Conservation (phyloP, 2,113 vertebrate species). For the Polypterus bichir region DNA sequence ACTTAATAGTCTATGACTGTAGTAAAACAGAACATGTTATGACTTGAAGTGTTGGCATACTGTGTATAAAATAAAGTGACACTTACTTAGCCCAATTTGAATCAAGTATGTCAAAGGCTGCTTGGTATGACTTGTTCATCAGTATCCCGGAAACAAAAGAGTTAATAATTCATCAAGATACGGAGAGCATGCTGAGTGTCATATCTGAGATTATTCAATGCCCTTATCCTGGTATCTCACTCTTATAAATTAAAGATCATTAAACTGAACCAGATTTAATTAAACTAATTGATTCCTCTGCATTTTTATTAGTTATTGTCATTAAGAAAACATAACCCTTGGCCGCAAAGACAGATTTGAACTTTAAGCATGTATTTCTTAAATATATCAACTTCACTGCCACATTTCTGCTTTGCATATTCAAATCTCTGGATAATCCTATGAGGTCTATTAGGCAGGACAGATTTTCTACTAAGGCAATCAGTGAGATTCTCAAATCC, state of each 20-base stretch:
- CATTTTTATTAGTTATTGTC: slow-evolving; percentile 73
- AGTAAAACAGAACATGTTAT: too few relatives aligned
- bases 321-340: slow-evolving; percentile 64
- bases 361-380: slow-evolving; percentile 60
- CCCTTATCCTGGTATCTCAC: slow-evolving; percentile 45
- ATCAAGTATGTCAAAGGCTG: too few relatives aligned
- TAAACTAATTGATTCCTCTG: slow-evolving; percentile 82
- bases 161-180: too few relatives aligned
- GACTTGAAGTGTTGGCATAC: too few relatives aligned
- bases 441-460: slow-evolving; percentile 30
- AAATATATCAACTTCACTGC: slow-evolving; percentile 68
- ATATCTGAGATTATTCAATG: slow-evolving; percentile 11
- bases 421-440: slow-evolving; percentile 39
- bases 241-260: slow-evolving; percentile 64
- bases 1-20: too few relatives aligned
- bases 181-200: neutral
- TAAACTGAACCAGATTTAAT: slow-evolving; percentile 68
- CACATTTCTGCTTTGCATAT: slow-evolving; percentile 49
- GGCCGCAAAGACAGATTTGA: slow-evolving; percentile 53
- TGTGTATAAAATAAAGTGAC: too few relatives aligned
- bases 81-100: too few relatives aligned
- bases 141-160: too few relatives aligned
- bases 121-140: too few relatives aligned
- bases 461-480: slow-evolving; percentile 41
- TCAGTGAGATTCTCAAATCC: slow-evolving; percentile 37